Percentiles rank a stretch among this genome's conserved stretches.
phyloP scores from a whole-genome alignment of 2,797 vertebrate genomes.

The Poecilia picta region DNA sequence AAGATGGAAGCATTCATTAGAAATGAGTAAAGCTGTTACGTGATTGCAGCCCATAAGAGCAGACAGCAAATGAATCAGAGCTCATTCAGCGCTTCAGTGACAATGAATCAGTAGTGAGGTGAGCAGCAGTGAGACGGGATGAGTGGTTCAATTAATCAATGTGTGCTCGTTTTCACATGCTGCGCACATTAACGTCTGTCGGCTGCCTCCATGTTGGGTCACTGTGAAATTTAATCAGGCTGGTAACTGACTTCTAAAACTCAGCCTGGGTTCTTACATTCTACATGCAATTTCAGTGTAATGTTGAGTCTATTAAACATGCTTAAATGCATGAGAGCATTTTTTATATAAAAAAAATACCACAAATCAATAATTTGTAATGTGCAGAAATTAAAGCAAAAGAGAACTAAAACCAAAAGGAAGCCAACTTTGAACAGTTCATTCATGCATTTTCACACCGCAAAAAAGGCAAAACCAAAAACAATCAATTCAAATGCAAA shows the following conservation, averaged over 20 bases:
- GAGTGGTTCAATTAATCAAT: slow-evolving; percentile 23
- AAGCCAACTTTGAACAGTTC: slow-evolving; percentile 35
- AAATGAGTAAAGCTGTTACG: slow-evolving; percentile 88
- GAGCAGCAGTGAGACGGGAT: slow-evolving; percentile 48
- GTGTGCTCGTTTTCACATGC: slow-evolving; percentile 59
- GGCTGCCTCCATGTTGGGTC: slow-evolving; percentile 7
- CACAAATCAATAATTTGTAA: neutral
- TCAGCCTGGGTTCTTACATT: neutral
- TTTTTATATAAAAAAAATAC: neutral
- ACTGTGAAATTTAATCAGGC: slow-evolving; percentile 9
- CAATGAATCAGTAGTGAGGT: slow-evolving; percentile 44
- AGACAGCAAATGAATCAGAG: slow-evolving; percentile 61
- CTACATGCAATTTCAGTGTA: neutral
- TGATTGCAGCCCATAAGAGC: slow-evolving; percentile 82
- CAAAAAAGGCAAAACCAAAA: slow-evolving; percentile 30
- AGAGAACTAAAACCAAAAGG: slow-evolving; percentile 24
- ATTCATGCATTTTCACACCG: slow-evolving; percentile 58
- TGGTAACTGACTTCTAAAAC: neutral
- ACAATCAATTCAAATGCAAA: neutral
- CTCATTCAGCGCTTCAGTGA: slow-evolving; percentile 30
- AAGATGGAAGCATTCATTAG: slow-evolving; percentile 86
- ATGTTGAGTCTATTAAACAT: slow-evolving; percentile 3
- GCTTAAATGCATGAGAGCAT: neutral
- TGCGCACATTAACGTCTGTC: slow-evolving; percentile 13
- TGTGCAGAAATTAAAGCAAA: neutral